Base-by-base conservation (phyloP, 2,113 vertebrate genomes). In the Takifugu bimaculatus region DNA sequence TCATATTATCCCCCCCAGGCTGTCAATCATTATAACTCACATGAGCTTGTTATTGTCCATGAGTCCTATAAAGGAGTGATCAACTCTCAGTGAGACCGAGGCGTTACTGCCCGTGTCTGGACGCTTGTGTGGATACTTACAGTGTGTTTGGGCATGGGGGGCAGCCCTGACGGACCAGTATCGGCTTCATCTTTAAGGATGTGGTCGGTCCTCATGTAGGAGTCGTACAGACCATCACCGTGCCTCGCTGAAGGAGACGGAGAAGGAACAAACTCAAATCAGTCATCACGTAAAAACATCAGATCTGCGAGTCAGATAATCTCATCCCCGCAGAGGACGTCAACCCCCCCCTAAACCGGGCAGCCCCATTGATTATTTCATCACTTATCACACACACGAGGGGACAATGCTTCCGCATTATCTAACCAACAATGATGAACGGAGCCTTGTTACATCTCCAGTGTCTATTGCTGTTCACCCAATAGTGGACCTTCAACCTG, bases 161-260 rank as follows among this genome's bases (percentile, higher is more conserved):
- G 90, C 51, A 94, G 87, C 65, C 92, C 92, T 13, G 94, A 89
- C n/a, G 94, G 91, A 81, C 91, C 94, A 82, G 90, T 84, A 58
- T 94, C 75, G 47, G 88, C 70, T 47, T 96, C 93, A 62, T 94
- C 91, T 74, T 93, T 95, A 61, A 91, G 90, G 50, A 93, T 91
- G 71, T 96, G 95, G 88, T 98, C 96, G 50, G 94, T 93, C 83
- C 96, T 95, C 95, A 97, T 96, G 75, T 96, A 97, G 15, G 96
- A 95, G 83, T 98, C 96, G 56, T 95, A 98, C 0, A 98, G 90
- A 74, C 93, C 92, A 73, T 98, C 96, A n/a, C 88, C 94, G 65
- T 96, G 93, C 75, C 94, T 94, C 69, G 78, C 92, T 93, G 85
- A 27, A 5, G 50, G 57, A 61, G 26, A 68, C 50, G 53, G 60